Percentiles rank a stretch among this genome's conserved stretches.
phyloP scores from a whole-genome alignment of 1,140 invertebrate species.

The Cryptotermes secundus region DNA sequence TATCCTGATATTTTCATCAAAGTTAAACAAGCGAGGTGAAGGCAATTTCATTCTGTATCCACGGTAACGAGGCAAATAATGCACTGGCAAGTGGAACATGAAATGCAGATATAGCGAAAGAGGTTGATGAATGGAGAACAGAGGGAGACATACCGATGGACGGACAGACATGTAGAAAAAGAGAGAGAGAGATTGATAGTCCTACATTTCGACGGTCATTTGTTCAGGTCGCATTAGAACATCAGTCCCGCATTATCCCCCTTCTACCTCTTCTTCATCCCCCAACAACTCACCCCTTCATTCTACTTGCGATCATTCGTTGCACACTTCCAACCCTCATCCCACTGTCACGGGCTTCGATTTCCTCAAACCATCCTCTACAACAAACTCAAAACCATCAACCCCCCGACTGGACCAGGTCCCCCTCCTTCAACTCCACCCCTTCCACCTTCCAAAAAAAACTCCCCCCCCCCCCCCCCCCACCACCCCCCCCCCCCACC shows the following conservation, averaged over 20 bases:
- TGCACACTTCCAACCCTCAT: too few species aligned
- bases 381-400: background rate
- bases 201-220: conserved; percentile 1
- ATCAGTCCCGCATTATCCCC: conserved; percentile 9
- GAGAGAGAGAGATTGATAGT: conserved; percentile 4
- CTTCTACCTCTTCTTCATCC: too few species aligned
- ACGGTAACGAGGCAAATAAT: conserved; percentile 16
- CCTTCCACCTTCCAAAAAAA: too few species aligned
- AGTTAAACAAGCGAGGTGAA: too few species aligned
- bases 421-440: background rate
- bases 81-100: conserved; percentile 4
- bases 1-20: too few species aligned
- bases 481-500: background rate
- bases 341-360: background rate
- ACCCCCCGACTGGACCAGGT: background rate
- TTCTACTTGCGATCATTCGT: too few species aligned
- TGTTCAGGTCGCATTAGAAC: conserved; percentile 18
- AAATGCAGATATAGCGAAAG: conserved; percentile 9
- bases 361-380: conserved; percentile 11
- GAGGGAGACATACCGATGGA: too few species aligned
- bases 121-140: background rate
- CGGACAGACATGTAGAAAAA: too few species aligned
- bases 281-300: background rate
- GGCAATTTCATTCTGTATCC: background rate
- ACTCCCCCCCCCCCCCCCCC: background rate